phyloP scores from a whole-genome alignment of 2,888 invertebrate genomes.

The Psococerastis gibbosa region DNA sequence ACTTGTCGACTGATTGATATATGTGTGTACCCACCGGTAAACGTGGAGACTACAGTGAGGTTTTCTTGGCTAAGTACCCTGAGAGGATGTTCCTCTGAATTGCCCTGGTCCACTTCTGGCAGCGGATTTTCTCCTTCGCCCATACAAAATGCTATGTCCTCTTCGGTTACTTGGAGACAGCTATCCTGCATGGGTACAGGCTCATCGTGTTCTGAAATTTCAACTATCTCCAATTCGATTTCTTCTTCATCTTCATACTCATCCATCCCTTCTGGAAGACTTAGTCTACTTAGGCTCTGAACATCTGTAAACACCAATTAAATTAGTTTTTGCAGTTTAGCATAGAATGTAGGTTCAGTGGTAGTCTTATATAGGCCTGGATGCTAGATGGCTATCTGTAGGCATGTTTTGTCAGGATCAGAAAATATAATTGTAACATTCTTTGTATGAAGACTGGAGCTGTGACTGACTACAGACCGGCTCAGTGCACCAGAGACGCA shows the following conservation, averaged over 20 bases:
- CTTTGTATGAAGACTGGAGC: too few relatives aligned
- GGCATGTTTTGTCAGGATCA: too few relatives aligned
- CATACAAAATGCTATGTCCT: slow-evolving; percentile 80
- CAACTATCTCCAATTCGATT: slow-evolving; percentile 55
- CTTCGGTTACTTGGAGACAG: slow-evolving; percentile 80
- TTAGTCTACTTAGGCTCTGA: slow-evolving; percentile 2
- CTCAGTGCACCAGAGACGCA: too few relatives aligned
- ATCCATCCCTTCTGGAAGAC: slow-evolving; percentile 11
- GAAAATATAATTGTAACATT: too few relatives aligned
- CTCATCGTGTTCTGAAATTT: slow-evolving; percentile 59
- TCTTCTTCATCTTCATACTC: slow-evolving; percentile 31
- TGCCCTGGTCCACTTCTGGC: slow-evolving; percentile 51
- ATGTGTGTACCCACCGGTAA: slow-evolving; percentile 49
- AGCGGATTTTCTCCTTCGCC: slow-evolving; percentile 50
- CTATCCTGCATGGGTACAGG: slow-evolving; percentile 73
- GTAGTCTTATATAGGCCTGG: too few relatives aligned
- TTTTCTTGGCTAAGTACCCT: slow-evolving; percentile 81
- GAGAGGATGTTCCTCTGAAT: slow-evolving; percentile 61
- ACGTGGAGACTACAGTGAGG: slow-evolving; percentile 75
- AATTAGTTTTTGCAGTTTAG: too few relatives aligned
- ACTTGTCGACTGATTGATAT: too few relatives aligned
- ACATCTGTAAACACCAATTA: too few relatives aligned
- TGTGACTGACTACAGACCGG: too few relatives aligned
- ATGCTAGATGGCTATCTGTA: too few relatives aligned
- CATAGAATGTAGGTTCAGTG: too few relatives aligned